Conservation (phyloP, 2,797 vertebrate genomes). For the Pachyuromys duprasi region DNA sequence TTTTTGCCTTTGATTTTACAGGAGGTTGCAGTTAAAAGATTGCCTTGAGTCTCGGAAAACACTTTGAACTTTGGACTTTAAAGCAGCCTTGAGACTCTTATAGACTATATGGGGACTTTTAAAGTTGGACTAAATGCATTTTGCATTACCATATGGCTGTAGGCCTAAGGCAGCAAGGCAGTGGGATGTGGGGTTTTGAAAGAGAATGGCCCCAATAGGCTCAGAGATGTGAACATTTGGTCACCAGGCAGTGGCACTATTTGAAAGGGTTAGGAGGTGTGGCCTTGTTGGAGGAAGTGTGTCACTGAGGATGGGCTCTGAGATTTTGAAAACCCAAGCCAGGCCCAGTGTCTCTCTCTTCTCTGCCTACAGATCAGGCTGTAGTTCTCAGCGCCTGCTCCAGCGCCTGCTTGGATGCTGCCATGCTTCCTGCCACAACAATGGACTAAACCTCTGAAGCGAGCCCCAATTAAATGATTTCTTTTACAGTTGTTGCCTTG, state of each 20-base stretch:
- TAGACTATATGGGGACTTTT: background rate
- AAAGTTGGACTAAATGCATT: background rate
- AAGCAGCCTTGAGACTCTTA: background rate
- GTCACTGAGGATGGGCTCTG: background rate
- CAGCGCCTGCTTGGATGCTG: background rate
- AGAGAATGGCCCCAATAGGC: background rate
- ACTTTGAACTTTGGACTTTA: background rate
- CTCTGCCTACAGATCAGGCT: background rate
- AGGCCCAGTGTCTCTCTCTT: background rate
- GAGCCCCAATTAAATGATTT: background rate
- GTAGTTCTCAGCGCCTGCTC: background rate
- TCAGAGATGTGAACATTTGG: background rate
- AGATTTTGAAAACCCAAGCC: background rate
- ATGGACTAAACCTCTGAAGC: background rate
- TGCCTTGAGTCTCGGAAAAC: background rate
- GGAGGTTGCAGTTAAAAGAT: background rate
- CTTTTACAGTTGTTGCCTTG: background rate
- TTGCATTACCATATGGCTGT: background rate
- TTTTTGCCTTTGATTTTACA: background rate
- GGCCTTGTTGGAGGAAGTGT: background rate
- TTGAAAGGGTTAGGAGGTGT: background rate
- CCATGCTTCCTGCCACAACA: background rate
- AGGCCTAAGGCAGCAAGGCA: background rate
- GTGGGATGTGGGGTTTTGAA: background rate
- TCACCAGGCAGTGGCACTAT: background rate